Conservation (phyloP, 2,113 vertebrate genomes). For the Nannobrachium achirus region DNA sequence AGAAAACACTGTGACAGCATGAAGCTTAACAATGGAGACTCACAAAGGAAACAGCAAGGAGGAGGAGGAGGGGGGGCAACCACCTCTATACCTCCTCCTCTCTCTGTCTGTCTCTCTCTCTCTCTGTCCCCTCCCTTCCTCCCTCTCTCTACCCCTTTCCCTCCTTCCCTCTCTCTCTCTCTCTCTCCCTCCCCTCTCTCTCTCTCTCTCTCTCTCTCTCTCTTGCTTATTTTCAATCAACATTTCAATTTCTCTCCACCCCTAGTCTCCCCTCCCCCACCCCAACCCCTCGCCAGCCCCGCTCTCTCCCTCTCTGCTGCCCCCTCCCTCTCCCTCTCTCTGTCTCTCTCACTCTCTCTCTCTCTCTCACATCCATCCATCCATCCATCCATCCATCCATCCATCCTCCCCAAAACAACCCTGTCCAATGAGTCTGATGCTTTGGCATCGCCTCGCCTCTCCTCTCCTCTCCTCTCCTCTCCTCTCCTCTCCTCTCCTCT, state of each 20-base stretch:
- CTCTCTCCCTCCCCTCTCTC: conserved; percentile 2
- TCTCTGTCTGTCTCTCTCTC: conserved; percentile 6
- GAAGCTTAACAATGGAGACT: conserved; percentile 65
- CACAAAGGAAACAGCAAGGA: conserved; percentile 72
- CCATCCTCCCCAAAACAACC: not conserved
- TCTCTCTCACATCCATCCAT: conserved; percentile 31
- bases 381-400: conserved; percentile 14
- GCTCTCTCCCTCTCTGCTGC: conserved; percentile 13
- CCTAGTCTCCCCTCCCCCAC: conserved; percentile 20
- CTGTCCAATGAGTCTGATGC: not conserved
- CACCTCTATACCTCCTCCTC: conserved; percentile 51
- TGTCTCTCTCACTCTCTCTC: conserved; percentile 51
- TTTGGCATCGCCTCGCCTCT: not conserved
- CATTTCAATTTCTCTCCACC: conserved; percentile 1
- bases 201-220: conserved; percentile 21
- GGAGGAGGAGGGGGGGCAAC: conserved; percentile 58
- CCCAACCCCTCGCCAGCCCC: not conserved
- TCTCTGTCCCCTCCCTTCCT: conserved; percentile 21
- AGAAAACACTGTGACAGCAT: conserved; percentile 65
- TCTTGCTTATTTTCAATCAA: conserved; percentile 23
- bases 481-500: not conserved
- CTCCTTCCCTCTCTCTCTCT: conserved; percentile 21
- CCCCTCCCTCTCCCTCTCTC: conserved; percentile 23
- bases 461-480: not conserved
- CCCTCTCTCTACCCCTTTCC: no score